Percentiles rank a stretch among this genome's conserved stretches.
These are phyloP conservation scores for Malacoctenus gilli DNA, from an alignment of 2,797 vertebrate genomes.

Conservation along the genomic window DNA sequence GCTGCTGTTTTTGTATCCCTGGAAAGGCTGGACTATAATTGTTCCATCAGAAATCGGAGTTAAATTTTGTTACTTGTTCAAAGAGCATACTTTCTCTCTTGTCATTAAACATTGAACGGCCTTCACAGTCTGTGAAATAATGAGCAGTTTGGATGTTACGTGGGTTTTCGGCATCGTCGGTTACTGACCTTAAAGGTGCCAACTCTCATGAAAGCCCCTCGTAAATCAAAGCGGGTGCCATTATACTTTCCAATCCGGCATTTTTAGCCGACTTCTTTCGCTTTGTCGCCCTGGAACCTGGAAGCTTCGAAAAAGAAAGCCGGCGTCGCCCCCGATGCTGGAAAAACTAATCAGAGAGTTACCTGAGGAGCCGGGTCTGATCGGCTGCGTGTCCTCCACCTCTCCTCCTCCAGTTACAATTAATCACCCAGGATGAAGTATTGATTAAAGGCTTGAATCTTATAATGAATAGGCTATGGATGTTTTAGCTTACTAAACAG, in stretches of 20 bases:
- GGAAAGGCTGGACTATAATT: conserved; percentile 17
- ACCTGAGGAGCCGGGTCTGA: conserved; percentile 22
- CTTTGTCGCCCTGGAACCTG: no score
- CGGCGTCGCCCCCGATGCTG: neutral
- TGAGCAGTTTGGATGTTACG: conserved; percentile 32
- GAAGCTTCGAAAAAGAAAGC: conserved; percentile 21
- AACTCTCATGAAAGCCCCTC: conserved; percentile 11
- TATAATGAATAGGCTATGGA: conserved; percentile 54
- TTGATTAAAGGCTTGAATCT: conserved; percentile 47
- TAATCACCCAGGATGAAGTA: conserved; percentile 47
- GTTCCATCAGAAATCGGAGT: conserved; percentile 15
- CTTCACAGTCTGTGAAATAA: conserved; percentile 33
- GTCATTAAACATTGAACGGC: conserved; percentile 28
- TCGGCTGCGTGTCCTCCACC: conserved; percentile 1
- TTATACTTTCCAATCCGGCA: conserved; percentile 1
- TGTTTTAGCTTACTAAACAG: conserved; percentile 28
- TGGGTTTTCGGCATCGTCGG: conserved; percentile 7
- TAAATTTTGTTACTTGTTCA: conserved; percentile 23
- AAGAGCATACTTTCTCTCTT: conserved; percentile 5
- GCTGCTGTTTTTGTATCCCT: conserved; percentile 29
- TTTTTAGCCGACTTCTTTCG: conserved; percentile 11
- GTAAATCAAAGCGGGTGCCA: conserved; percentile 28
- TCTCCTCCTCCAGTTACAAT: conserved; percentile 44
- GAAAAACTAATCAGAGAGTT: conserved; percentile 16
- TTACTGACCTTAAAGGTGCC: conserved; percentile 43